Base-by-base conservation (phyloP, 2,888 invertebrate species). In the Eristalis pertinax region DNA sequence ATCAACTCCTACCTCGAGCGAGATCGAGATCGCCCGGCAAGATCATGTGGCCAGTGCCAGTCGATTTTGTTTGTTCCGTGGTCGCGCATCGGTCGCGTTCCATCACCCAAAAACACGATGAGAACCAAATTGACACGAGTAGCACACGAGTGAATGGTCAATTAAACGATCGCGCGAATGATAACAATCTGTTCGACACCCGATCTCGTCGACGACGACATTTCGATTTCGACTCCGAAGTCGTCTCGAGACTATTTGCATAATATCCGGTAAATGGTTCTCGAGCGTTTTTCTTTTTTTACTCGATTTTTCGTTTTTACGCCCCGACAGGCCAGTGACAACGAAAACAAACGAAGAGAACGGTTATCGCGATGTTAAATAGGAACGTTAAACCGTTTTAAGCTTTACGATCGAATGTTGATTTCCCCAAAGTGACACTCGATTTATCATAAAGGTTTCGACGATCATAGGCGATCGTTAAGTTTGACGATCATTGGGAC, bases 101-200 rank as follows among this genome's bases (percentile, higher is more conserved):
- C 68, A 60, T 74, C 79, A 74, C 43, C 26, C 4, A 58, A 50
- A 32, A 78, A 58, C 81, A 75, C 35, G 64, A 65, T 32, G 43
- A 43, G 64, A 70, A 58, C 35, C 56, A 76, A 77, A 15, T 38
- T 43, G 63, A 78, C 85, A 86, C 83, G 74, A 83, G 85, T 86
- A 86, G 85, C 85, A 86, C 73, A 83, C 85, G 78, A 78, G 69
- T 72, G 69, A 78, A 86, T 83, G 83, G 69, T 65, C 85, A 78
- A 74, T 86, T 86, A 86, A 86, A 74, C 77, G 82, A 86, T 86
- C 85, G 65, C 50, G 62, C 85, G 56, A 82, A 74, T 65, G 82
- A 83, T 86, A 81, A 62, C 35, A 62, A 70, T 73, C 72, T 24
- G 26, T 58, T 43, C 70, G 60, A 75, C 22, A 56, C 60, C 67